A percentile compares a stretch with the other conserved stretches of the same genome.
phyloP scores from a whole-genome alignment of 2,888 invertebrate species.

The Ormyrus nitidulus region DNA sequence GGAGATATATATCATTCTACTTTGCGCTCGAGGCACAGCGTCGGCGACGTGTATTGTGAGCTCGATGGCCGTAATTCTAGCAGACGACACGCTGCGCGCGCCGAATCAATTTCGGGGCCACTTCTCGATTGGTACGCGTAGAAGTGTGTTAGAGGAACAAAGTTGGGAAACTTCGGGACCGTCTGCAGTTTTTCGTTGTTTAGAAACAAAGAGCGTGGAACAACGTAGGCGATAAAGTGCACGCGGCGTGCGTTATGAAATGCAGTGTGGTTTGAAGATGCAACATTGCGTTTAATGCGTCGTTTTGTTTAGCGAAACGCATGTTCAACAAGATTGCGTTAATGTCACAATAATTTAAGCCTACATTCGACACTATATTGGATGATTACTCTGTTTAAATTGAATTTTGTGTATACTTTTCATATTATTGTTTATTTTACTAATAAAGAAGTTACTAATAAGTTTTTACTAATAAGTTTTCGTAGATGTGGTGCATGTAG shows the following conservation, averaged over 20 bases:
- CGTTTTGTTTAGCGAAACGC: too few species aligned
- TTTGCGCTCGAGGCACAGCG: neutral
- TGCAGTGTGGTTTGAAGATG: neutral
- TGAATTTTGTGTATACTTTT: too few species aligned
- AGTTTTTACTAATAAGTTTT: too few species aligned
- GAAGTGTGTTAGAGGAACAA: constrained; percentile 1
- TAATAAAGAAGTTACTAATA: too few species aligned
- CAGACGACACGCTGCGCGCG: constrained; percentile 25
- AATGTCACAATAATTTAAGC: too few species aligned
- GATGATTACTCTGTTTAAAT: too few species aligned
- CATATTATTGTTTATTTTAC: too few species aligned
- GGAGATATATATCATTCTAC: neutral
- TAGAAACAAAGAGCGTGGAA: constrained; percentile 1
- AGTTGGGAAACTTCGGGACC: constrained; percentile 26
- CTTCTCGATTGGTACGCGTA: constrained; percentile 1
- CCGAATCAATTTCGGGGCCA: constrained; percentile 35
- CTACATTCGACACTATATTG: too few species aligned
- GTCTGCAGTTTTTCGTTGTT: too few species aligned
- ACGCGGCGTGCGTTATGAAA: neutral
- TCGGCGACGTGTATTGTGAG: neutral
- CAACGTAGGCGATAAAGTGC: neutral
- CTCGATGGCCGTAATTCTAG: neutral
- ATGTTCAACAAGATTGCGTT: too few species aligned
- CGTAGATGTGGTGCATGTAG: too few species aligned
- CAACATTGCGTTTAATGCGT: too few species aligned